Evolutionary conservation across 2,113 vertebrate species (phyloP).

Genomic region (Phasianus colchicus): DNA sequence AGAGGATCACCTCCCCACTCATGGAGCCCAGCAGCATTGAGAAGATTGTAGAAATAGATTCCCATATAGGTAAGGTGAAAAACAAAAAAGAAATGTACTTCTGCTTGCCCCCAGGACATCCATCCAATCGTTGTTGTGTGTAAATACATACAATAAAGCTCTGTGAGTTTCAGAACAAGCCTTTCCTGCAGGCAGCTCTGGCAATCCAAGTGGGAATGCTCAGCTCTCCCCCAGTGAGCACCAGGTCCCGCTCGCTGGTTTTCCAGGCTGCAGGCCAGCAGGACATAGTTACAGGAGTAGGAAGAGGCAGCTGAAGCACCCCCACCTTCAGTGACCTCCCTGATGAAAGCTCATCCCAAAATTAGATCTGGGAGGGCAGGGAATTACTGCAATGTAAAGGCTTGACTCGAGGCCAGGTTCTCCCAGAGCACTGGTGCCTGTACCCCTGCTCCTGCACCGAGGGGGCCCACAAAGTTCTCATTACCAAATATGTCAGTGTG

Average conservation of each 20-base stretch:
- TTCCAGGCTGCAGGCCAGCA: slow-evolving; percentile 46
- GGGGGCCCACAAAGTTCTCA: accelerated
- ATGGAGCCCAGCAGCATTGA: slow-evolving; percentile 99
- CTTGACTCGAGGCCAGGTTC: not conserved
- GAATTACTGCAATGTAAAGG: slow-evolving; percentile 27
- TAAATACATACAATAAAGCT: too few species aligned
- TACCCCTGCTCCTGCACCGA: accelerated
- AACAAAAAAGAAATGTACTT: too few species aligned
- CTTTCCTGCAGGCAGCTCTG: not conserved
- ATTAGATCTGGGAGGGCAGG: slow-evolving; percentile 41
- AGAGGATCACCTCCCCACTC: slow-evolving; percentile 96
- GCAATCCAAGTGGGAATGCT: accelerated
- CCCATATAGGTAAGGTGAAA: slow-evolving; percentile 88
- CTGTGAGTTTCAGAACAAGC: not conserved
- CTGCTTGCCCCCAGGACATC: not conserved
- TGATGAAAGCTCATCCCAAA: slow-evolving; percentile 38
- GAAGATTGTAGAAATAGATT: slow-evolving; percentile 98
- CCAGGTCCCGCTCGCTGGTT: not conserved
- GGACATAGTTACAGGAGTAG: not conserved
- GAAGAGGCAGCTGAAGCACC: slow-evolving; percentile 49
- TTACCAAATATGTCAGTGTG: not conserved
- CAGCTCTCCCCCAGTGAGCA: not conserved
- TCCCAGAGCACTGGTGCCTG: not conserved
- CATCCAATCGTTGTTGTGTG: not conserved
- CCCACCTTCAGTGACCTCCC: slow-evolving; percentile 6